These are phyloP conservation scores for Sebastes hubbsi DNA, from an alignment of 2,797 vertebrate genomes.

Conservation along the genomic window DNA sequence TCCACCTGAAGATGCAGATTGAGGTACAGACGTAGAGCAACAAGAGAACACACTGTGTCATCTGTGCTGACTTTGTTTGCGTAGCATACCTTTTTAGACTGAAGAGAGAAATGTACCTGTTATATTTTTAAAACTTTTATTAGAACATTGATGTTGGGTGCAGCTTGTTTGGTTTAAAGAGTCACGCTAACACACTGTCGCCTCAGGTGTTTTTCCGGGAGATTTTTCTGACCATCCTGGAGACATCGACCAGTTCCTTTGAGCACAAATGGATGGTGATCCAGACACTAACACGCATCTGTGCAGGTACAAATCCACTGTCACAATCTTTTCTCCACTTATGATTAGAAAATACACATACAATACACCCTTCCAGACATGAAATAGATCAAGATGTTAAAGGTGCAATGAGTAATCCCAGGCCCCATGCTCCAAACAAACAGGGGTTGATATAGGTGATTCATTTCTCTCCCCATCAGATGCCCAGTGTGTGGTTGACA, in stretches of 20 bases:
- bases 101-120: neutral
- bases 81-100: no score
- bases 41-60: neutral
- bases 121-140: neutral
- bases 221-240: conserved; percentile 97
- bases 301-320: conserved; percentile 86
- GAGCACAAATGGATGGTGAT: conserved; percentile 99
- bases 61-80: neutral
- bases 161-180: neutral
- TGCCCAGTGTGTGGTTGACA: conserved; percentile 98
- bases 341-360: no score
- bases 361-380: neutral
- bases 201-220: conserved; percentile 96
- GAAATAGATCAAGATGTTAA: neutral
- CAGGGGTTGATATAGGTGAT: neutral
- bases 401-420: neutral
- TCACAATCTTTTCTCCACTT: neutral
- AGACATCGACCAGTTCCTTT: conserved; percentile 96
- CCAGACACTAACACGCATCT: conserved; percentile 97
- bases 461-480: conserved; percentile 74
- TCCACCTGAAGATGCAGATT: conserved; percentile 98
- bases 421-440: neutral
- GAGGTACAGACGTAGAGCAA: conserved; percentile 82
- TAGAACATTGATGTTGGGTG: neutral
- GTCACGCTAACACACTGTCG: neutral